Evolutionary conservation across 2,888 invertebrate species (phyloP).

Genomic region (Mimachlamys varia): DNA sequence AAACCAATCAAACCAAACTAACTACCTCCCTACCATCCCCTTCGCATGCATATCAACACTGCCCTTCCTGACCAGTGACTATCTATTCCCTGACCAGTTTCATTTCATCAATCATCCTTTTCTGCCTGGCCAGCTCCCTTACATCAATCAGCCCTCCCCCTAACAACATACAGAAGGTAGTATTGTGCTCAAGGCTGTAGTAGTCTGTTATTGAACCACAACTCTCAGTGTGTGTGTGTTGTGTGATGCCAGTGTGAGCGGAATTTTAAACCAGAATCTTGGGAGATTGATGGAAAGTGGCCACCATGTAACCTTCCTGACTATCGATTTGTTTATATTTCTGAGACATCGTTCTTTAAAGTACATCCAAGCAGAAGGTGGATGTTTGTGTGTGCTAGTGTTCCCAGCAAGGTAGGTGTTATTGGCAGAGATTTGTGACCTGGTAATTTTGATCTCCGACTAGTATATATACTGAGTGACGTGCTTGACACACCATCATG

Average conservation of each 20-base stretch:
- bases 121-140: neutral
- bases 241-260: neutral
- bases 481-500: neutral
- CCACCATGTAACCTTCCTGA: neutral
- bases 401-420: neutral
- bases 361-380: neutral
- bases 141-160: slow-evolving; percentile 5
- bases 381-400: neutral
- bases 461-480: neutral
- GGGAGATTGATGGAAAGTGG: slow-evolving; percentile 25
- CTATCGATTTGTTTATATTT: slow-evolving; percentile 25
- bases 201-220: neutral
- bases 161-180: slow-evolving; percentile 1
- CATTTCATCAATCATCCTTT: neutral
- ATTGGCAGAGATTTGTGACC: neutral
- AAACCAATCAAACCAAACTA: no score
- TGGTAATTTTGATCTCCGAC: neutral
- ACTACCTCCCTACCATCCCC: no score
- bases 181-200: slow-evolving; percentile 17
- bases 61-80: neutral
- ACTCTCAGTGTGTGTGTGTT: neutral
- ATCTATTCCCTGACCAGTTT: neutral
- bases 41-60: no score
- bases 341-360: neutral
- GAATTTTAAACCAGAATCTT: slow-evolving; percentile 31